phyloP scores from a whole-genome alignment of 2,797 vertebrate species.

The Notolabrus celidotus region DNA sequence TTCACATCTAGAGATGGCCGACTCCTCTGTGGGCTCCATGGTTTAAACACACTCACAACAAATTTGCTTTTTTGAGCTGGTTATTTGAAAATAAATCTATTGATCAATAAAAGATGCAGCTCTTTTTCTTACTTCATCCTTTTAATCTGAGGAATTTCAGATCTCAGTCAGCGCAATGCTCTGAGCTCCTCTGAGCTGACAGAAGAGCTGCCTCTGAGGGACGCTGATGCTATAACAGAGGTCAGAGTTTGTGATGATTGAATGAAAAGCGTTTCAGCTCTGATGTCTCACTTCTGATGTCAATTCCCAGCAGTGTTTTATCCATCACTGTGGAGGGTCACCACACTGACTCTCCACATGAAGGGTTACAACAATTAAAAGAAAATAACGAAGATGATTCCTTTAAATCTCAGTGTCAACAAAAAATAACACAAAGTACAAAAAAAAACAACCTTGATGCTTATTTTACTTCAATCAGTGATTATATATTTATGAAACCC shows the following conservation, averaged over 20 bases:
- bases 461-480: conserved; percentile 17
- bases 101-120: background rate
- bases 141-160: background rate
- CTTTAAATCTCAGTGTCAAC: conserved; percentile 3
- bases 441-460: background rate
- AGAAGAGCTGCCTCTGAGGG: background rate
- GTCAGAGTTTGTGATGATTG: background rate
- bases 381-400: background rate
- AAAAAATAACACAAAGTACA: background rate
- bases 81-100: conserved; percentile 1
- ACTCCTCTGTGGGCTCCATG: background rate
- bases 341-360: background rate
- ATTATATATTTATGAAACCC: conserved; percentile 37
- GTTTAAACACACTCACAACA: background rate
- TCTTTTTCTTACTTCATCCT: background rate
- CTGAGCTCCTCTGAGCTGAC: background rate
- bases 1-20: too few relatives aligned
- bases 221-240: background rate
- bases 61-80: background rate
- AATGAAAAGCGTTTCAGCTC: background rate
- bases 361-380: background rate
- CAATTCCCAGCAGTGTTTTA: background rate
- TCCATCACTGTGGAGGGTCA: background rate
- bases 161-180: background rate
- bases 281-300: background rate